These are phyloP conservation scores for Scolopax bukidnonensis DNA, from an alignment of 2,797 vertebrate genomes.

Conservation along the genomic window DNA sequence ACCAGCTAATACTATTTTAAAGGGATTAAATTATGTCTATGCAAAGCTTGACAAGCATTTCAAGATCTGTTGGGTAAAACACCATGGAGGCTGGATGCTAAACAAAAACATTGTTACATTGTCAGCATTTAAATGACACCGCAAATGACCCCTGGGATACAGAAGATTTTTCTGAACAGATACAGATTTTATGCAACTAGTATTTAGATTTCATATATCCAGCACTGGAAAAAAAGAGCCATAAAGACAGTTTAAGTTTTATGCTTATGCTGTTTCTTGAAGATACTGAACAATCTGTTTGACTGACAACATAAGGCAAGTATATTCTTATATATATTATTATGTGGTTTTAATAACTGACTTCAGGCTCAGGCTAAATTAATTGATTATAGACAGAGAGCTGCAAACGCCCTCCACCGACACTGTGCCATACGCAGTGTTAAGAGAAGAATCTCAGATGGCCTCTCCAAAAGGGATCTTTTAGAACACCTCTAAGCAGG, in stretches of 20 bases:
- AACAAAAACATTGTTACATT: not conserved
- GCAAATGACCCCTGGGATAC: not conserved
- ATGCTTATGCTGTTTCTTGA: not conserved
- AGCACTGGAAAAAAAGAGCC: not conserved
- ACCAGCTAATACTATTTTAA: not conserved
- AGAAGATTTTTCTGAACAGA: not conserved
- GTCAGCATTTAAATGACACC: not conserved
- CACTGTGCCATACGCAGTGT: fast-evolving
- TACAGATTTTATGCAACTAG: not conserved
- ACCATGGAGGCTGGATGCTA: not conserved
- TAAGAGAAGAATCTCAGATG: not conserved
- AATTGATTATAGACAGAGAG: too few species aligned
- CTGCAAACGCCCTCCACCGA: not conserved
- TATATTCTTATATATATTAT: not conserved
- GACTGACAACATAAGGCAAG: not conserved
- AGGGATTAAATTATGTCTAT: not conserved
- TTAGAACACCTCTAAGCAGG: not conserved
- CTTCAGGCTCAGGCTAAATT: not conserved
- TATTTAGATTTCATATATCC: not conserved
- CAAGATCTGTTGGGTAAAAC: not conserved
- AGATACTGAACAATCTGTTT: not conserved
- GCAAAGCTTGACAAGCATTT: not conserved
- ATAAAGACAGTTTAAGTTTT: not conserved
- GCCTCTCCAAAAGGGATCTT: not conserved
- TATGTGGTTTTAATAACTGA: not conserved